phyloP scores from a whole-genome alignment of 2,888 invertebrate genomes.

The Cosmopolites sordidus region DNA sequence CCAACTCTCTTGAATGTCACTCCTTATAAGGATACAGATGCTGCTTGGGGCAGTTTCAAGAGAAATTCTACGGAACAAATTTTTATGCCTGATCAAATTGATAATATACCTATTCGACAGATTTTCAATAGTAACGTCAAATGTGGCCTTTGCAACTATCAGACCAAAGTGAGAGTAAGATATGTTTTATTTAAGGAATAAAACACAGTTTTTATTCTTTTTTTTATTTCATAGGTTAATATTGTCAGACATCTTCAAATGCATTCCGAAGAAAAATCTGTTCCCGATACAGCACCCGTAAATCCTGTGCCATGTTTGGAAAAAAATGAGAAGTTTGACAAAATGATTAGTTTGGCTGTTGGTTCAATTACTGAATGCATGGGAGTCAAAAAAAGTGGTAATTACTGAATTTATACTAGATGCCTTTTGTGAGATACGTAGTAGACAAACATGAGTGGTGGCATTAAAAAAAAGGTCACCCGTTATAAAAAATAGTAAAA shows the following conservation, averaged over 20 bases:
- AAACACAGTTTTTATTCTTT: neutral
- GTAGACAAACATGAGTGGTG: too few relatives aligned
- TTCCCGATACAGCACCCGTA: conserved; percentile 66
- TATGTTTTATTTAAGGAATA: neutral
- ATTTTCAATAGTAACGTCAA: conserved; percentile 55
- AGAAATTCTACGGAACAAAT: neutral
- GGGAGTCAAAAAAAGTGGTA: neutral
- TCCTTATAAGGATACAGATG: conserved; percentile 13
- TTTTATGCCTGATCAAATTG: conserved; percentile 59
- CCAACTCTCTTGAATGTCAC: conserved; percentile 9
- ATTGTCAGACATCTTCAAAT: conserved; percentile 65
- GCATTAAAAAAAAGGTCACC: too few relatives aligned
- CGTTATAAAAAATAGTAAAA: too few relatives aligned
- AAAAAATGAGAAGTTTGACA: conserved; percentile 74
- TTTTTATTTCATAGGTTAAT: conserved; percentile 47
- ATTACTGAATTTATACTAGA: neutral
- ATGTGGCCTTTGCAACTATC: conserved; percentile 60
- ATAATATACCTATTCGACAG: conserved; percentile 60
- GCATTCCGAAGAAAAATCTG: conserved; percentile 58
- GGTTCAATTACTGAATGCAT: conserved; percentile 50
- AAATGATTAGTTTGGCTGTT: conserved; percentile 79
- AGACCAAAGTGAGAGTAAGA: conserved; percentile 52
- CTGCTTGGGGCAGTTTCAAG: conserved; percentile 7
- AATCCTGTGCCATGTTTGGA: conserved; percentile 80
- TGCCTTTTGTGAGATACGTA: neutral